Conservation (phyloP, 2,113 vertebrate species). For the Poeciliopsis prolifica region DNA sequence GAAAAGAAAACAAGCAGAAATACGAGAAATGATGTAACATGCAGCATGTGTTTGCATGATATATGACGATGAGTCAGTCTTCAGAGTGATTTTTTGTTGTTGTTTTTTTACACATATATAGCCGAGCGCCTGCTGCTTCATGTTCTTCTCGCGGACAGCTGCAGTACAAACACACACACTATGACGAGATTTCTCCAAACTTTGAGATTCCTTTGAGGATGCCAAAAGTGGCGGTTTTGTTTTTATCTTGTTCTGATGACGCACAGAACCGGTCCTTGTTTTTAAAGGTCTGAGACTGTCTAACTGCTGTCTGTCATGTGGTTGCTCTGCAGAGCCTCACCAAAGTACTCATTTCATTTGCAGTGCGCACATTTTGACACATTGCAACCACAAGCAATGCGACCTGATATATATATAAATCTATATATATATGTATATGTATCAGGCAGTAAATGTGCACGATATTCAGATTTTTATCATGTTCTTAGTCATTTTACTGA, state of each 20-base stretch:
- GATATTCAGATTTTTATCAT: too few relatives aligned
- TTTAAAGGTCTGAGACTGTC: background rate
- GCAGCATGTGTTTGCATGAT: slow-evolving; percentile 52
- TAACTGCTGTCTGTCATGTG: background rate
- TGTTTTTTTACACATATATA: background rate
- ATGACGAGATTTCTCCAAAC: background rate
- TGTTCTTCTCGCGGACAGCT: background rate
- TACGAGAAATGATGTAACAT: slow-evolving; percentile 52
- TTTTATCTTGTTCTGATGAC: background rate
- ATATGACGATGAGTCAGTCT: slow-evolving; percentile 63
- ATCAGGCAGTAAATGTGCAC: too few relatives aligned
- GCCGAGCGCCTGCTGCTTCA: background rate
- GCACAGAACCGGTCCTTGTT: background rate
- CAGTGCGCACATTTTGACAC: background rate
- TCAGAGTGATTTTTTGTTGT: slow-evolving; percentile 1
- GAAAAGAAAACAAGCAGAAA: slow-evolving; percentile 67
- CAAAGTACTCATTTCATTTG: background rate
- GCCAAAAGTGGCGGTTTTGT: slow-evolving; percentile 25
- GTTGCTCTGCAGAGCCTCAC: background rate
- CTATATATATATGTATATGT: too few relatives aligned
- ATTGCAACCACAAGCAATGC: too few relatives aligned
- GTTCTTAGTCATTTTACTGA: too few relatives aligned
- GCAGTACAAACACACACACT: background rate
- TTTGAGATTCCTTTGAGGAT: background rate
- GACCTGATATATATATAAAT: too few relatives aligned